Conservation (phyloP, 2,113 vertebrate species). For the Nannospalax galili region DNA sequence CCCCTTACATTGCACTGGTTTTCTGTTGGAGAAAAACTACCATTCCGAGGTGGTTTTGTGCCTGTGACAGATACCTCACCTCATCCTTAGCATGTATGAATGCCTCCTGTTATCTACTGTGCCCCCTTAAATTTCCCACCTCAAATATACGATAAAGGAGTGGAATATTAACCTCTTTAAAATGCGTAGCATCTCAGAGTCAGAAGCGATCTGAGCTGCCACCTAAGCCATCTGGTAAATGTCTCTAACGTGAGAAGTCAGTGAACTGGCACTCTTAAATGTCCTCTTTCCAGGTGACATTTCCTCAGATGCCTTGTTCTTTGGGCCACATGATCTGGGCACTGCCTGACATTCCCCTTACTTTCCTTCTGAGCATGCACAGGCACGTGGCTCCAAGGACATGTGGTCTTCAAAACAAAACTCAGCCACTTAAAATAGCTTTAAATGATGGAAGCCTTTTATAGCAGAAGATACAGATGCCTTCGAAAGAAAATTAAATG, state of each 20-base stretch:
- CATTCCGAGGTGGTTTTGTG: background rate
- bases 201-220: background rate
- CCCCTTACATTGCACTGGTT: fast-evolving
- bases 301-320: background rate
- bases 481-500: background rate
- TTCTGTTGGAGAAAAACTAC: background rate
- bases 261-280: background rate
- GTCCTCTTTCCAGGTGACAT: background rate
- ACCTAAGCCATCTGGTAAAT: background rate
- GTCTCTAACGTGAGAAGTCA: background rate
- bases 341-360: fast-evolving
- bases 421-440: background rate
- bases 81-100: fast-evolving
- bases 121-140: background rate
- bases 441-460: background rate
- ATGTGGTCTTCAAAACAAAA: background rate
- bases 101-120: background rate
- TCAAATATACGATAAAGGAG: background rate
- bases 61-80: too few species aligned
- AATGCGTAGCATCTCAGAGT: background rate
- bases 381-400: fast-evolving
- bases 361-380: background rate
- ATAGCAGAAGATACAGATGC: background rate
- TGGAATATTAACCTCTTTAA: background rate
- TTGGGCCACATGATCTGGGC: background rate